phyloP scores from a whole-genome alignment of 2,113 vertebrate species.

The Heliornis fulica region DNA sequence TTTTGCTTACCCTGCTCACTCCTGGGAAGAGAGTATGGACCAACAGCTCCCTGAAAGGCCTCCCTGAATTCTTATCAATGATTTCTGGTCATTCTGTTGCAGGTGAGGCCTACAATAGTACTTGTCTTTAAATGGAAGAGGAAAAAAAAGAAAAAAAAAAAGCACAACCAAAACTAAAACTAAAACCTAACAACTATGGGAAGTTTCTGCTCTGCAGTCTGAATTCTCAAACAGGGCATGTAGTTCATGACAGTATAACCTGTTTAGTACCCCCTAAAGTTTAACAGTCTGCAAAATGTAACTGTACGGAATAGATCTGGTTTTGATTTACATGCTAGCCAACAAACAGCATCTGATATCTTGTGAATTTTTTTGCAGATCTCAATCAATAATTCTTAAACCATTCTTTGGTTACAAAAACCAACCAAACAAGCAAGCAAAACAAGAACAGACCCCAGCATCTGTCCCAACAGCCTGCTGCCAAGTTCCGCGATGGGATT shows the following conservation, averaged over 20 bases:
- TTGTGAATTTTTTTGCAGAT: neutral
- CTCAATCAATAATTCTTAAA: neutral
- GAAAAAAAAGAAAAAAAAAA: too few relatives aligned
- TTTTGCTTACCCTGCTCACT: neutral
- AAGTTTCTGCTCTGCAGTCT: neutral
- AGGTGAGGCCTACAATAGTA: neutral
- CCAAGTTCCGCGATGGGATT: neutral
- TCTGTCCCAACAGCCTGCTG: neutral
- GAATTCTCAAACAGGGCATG: neutral
- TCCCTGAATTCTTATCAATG: neutral
- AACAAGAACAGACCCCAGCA: neutral
- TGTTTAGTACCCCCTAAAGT: neutral
- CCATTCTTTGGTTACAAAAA: neutral
- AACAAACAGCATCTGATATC: neutral
- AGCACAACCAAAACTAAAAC: too few relatives aligned
- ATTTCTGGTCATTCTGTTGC: neutral
- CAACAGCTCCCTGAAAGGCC: neutral
- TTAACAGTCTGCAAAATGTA: neutral
- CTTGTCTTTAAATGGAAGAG: neutral
- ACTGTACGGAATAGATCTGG: neutral
- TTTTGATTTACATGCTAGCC: neutral
- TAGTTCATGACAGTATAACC: neutral
- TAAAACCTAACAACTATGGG: rapidly evolving
- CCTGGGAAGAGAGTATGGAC: neutral
- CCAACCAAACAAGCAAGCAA: neutral